Evolutionary conservation across 2,797 vertebrate species (phyloP).

Genomic region (Hippopotamyrus pictus): DNA sequence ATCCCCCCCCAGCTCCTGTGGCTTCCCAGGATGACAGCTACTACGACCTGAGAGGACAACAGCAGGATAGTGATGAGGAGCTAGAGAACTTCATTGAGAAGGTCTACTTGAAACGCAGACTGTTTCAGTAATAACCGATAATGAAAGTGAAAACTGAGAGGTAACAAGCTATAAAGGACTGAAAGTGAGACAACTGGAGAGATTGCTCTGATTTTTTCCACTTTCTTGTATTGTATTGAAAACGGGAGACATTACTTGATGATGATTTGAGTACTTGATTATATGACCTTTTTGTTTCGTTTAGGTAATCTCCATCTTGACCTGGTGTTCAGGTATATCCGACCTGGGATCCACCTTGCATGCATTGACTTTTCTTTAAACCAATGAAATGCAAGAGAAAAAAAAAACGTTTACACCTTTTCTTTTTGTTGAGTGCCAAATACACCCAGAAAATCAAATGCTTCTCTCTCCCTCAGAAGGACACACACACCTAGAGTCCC

Average conservation of each 20-base stretch:
- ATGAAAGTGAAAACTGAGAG: conserved; percentile 22
- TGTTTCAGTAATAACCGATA: conserved; percentile 55
- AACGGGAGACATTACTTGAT: conserved; percentile 33
- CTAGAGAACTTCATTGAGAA: conserved; percentile 89
- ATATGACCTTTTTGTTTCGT: conserved; percentile 36
- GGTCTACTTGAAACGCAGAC: conserved; percentile 78
- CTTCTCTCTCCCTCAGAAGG: neutral
- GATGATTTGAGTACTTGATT: conserved; percentile 34
- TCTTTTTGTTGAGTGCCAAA: conserved; percentile 47
- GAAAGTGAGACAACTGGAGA: conserved; percentile 44
- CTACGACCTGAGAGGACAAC: conserved; percentile 68
- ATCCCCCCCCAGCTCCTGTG: conserved; percentile 52
- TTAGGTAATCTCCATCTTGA: conserved; percentile 16
- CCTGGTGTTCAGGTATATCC: conserved; percentile 2
- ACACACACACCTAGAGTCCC: neutral
- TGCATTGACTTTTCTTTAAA: conserved; percentile 12
- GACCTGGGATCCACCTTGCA: neutral
- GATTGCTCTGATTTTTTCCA: conserved; percentile 59
- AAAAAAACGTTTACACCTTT: conserved; percentile 24
- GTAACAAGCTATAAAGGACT: neutral
- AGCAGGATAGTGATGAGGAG: conserved; percentile 78
- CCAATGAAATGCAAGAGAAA: conserved; percentile 18
- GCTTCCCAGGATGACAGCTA: conserved; percentile 57
- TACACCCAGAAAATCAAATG: conserved; percentile 30
- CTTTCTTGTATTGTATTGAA: conserved; percentile 51